These are phyloP conservation scores for Pterostichus madidus DNA, from an alignment of 2,888 invertebrate species.

Conservation along the genomic window DNA sequence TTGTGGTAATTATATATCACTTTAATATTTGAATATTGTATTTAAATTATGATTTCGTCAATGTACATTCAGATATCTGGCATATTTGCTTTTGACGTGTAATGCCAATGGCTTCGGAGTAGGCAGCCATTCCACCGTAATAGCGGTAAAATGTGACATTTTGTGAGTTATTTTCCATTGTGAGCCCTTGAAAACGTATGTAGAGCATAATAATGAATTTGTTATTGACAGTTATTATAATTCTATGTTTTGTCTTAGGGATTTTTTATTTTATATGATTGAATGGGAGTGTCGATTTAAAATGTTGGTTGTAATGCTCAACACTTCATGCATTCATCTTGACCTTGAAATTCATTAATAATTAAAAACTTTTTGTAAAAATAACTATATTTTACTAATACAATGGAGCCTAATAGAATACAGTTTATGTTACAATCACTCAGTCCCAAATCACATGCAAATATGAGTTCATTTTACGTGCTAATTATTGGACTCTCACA, in stretches of 20 bases:
- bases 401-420: constrained; percentile 28
- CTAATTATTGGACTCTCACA: constrained; percentile 30
- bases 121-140: constrained; percentile 64
- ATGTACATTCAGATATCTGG: constrained; percentile 72
- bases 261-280: constrained; percentile 59
- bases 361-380: constrained; percentile 52
- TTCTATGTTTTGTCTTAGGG: constrained; percentile 51
- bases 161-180: constrained; percentile 47
- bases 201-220: constrained; percentile 20
- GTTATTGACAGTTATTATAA: constrained; percentile 51
- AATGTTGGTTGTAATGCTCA: constrained; percentile 69
- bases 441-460: constrained; percentile 35
- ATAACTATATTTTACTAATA: constrained; percentile 38
- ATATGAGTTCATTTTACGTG: constrained; percentile 38
- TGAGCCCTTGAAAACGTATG: constrained; percentile 14
- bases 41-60: constrained; percentile 69
- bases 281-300: constrained; percentile 67
- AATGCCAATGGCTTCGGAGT: constrained; percentile 73
- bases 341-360: constrained; percentile 73
- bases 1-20: constrained; percentile 74
- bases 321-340: constrained; percentile 72
- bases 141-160: constrained; percentile 57
- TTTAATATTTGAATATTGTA: constrained; percentile 69
- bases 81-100: constrained; percentile 73
- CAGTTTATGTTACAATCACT: constrained; percentile 24